Evolutionary conservation across 2,797 vertebrate genomes (phyloP), one percentile per base, ranked within the genome.

Genomic region (Euthynnus affinis): DNA sequence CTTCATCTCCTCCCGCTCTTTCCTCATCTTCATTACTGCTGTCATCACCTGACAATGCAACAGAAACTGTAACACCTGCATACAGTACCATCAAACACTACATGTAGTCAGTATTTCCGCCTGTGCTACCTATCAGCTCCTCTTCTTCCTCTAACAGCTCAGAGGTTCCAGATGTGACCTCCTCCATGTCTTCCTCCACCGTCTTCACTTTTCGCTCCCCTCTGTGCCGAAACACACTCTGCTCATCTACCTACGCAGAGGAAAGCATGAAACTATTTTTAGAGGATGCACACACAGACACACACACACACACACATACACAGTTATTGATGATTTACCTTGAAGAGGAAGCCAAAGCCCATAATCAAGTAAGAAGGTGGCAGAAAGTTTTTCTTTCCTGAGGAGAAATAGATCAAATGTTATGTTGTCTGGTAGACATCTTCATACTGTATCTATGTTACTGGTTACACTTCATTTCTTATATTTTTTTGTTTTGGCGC

Each of bases 341-440:
- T 99, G 74, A 99, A 99, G 53, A 99, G 95, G 94, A 99, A 99
- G 81, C 97, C 97, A 67, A 99, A 99, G 17, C 98, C 98, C 98
- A 99, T 98, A 93, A 99, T 99, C 88, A 99, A 91, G 89, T 99
- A 99, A 0, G 98, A 99, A 2, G 98, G 98, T 1, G 98, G 98
- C 67, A 99, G 94, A 23, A 97, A 99, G 89, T 99, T 99, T 92
- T 99, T 99, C 92, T 99, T 99, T 81, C 98, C 98, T 99, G 91
- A n/a, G 62, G 27, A 76, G 23, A 55, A 74, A 70, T 1, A 64
- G 0, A 59, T 71, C 14, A 76, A 73, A 53, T n/a, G 27, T 72
- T 52, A 27, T 18, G 22, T 49, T 15, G 34, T 6, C 14, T 22
- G 1, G 49, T 18, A 23, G 13, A 67, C 2, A 42, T 29, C 46